Evolutionary conservation across 2,797 vertebrate genomes (phyloP).

Genomic region (Chelon auratus): DNA sequence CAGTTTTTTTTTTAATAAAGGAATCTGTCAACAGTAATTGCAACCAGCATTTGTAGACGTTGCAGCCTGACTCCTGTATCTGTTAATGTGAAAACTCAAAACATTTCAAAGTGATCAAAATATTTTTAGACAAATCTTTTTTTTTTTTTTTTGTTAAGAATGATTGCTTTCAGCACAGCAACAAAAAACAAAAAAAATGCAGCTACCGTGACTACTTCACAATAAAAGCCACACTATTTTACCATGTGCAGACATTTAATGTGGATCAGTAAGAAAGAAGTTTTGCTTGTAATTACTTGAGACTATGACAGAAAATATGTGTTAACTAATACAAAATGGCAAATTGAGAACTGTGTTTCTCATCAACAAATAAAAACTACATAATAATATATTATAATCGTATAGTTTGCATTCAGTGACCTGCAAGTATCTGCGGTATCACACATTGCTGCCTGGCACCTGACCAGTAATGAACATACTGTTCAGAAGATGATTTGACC

Average conservation of each 20-base stretch:
- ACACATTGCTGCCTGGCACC: too few species aligned
- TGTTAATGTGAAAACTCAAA: not conserved
- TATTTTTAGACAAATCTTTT: not conserved
- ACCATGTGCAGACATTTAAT: not conserved
- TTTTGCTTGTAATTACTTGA: too few species aligned
- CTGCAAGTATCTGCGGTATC: too few species aligned
- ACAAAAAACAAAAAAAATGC: not conserved
- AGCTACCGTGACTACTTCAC: not conserved
- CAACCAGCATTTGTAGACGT: constrained; percentile 3
- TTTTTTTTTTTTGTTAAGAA: not conserved
- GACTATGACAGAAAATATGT: too few species aligned
- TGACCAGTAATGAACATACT: too few species aligned
- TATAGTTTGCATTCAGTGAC: too few species aligned
- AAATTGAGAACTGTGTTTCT: not conserved
- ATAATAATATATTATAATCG: not conserved
- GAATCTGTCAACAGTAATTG: constrained; percentile 17
- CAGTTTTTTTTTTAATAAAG: constrained; percentile 26
- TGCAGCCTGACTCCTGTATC: not conserved
- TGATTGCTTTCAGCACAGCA: not conserved
- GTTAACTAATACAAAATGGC: too few species aligned
- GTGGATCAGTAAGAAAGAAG: not conserved
- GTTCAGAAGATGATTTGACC: too few species aligned
- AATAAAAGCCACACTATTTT: constrained; percentile 3
- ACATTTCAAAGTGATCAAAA: not conserved
- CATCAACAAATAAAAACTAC: not conserved